These are phyloP conservation scores for Zaprionus ghesquierei DNA, from an alignment of 1,140 invertebrate species.

Conservation along the genomic window DNA sequence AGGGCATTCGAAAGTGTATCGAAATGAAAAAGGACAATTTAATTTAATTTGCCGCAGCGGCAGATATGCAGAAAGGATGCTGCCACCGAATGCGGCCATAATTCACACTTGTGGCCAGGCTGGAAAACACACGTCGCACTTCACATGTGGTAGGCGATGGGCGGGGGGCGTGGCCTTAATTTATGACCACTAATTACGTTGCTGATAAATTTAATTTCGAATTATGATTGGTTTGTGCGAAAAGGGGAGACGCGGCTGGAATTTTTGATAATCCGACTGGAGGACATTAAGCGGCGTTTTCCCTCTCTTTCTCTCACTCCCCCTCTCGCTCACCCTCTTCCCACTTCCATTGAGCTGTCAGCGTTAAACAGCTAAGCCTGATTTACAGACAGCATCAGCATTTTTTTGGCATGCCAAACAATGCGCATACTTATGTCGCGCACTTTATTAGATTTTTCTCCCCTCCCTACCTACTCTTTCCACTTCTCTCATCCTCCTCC, in stretches of 20 bases:
- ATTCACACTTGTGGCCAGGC: constrained; percentile 73
- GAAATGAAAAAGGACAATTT: constrained; percentile 81
- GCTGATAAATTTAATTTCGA: constrained; percentile 79
- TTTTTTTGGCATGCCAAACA: constrained; percentile 22
- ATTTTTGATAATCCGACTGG: constrained; percentile 26
- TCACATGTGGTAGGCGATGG: too few relatives aligned
- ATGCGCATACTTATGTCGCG: constrained; percentile 19
- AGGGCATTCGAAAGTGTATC: constrained; percentile 72
- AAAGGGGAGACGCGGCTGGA: background rate
- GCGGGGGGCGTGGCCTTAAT: too few relatives aligned
- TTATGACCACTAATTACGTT: constrained; percentile 74
- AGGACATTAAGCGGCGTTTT: background rate
- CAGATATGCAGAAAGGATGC: constrained; percentile 48
- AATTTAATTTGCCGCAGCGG: constrained; percentile 71
- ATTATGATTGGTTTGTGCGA: constrained; percentile 45
- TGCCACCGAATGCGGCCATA: constrained; percentile 51
- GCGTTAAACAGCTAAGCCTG: constrained; percentile 77
- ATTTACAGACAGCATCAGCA: constrained; percentile 65
- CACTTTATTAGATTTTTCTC: constrained; percentile 34
- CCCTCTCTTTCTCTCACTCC: background rate
- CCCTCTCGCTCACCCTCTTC: background rate
- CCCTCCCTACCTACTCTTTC: constrained; percentile 8
- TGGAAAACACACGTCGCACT: background rate
- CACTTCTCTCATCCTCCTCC: background rate
- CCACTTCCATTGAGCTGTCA: constrained; percentile 50